phyloP scores from a whole-genome alignment of 2,888 invertebrate species.

The Lepidochitona cinerea region DNA sequence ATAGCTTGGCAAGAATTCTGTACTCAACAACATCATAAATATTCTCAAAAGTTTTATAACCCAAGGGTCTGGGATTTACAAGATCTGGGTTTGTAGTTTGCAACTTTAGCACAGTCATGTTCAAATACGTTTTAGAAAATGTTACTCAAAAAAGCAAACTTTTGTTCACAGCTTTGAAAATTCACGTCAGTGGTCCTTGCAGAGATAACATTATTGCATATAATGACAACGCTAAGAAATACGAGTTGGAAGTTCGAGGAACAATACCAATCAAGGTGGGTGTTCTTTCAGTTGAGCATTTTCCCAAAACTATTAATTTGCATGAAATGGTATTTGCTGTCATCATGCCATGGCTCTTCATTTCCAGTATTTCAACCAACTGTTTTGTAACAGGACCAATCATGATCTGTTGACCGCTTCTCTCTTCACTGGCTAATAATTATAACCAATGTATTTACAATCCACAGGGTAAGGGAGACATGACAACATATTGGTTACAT shows the following conservation, averaged over 20 bases:
- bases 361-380: too few relatives aligned
- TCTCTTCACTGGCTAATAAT: not conserved
- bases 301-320: not conserved
- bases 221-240: not conserved
- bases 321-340: not conserved
- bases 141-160: too few relatives aligned
- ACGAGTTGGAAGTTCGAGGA: not conserved
- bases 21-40: too few relatives aligned
- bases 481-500: constrained; percentile 7
- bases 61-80: too few relatives aligned
- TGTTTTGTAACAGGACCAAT: too few relatives aligned
- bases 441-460: not conserved
- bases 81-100: too few relatives aligned
- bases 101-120: too few relatives aligned
- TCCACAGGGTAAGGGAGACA: constrained; percentile 2
- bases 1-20: too few relatives aligned
- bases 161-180: not conserved
- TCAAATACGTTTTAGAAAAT: too few relatives aligned
- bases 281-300: not conserved
- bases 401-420: not conserved
- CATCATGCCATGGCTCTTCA: too few relatives aligned
- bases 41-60: too few relatives aligned
- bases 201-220: not conserved
- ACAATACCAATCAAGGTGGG: constrained; percentile 10
- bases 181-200: constrained; percentile 4